Conservation (phyloP, 2,797 vertebrate species). For the Crocodylus rhombifer region DNA sequence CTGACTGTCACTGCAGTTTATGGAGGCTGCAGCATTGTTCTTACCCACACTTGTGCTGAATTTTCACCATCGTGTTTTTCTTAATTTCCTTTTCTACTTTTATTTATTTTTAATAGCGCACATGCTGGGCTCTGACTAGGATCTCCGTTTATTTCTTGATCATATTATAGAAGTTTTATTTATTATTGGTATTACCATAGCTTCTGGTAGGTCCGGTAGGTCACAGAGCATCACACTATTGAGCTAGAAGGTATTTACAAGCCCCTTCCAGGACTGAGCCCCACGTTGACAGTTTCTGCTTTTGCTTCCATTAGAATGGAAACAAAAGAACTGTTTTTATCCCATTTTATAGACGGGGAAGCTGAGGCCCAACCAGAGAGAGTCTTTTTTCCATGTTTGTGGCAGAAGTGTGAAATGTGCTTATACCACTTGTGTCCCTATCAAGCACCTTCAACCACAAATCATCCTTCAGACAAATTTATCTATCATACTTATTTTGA, state of each 20-base stretch:
- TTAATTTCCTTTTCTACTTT: neutral
- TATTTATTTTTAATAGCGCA: neutral
- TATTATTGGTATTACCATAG: neutral
- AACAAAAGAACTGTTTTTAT: neutral
- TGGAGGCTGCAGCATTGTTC: neutral
- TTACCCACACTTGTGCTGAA: neutral
- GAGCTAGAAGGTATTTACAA: neutral
- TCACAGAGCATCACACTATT: neutral
- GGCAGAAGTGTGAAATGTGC: neutral
- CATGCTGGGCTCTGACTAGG: neutral
- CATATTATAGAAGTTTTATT: neutral
- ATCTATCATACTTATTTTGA: conserved; percentile 16
- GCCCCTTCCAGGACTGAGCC: neutral
- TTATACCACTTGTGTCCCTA: neutral
- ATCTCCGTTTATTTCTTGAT: neutral
- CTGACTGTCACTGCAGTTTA: accelerated
- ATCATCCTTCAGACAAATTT: conserved; percentile 47
- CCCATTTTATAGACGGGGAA: neutral
- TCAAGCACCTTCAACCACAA: conserved; percentile 45
- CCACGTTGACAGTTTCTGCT: neutral
- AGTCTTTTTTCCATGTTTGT: conserved; percentile 12
- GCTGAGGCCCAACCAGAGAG: neutral
- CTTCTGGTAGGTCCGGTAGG: neutral
- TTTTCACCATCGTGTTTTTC: neutral
- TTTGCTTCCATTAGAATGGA: neutral